These are phyloP conservation scores for Synanthedon andrenaeformis DNA, from an alignment of 2,888 invertebrate species.

Conservation along the genomic window DNA sequence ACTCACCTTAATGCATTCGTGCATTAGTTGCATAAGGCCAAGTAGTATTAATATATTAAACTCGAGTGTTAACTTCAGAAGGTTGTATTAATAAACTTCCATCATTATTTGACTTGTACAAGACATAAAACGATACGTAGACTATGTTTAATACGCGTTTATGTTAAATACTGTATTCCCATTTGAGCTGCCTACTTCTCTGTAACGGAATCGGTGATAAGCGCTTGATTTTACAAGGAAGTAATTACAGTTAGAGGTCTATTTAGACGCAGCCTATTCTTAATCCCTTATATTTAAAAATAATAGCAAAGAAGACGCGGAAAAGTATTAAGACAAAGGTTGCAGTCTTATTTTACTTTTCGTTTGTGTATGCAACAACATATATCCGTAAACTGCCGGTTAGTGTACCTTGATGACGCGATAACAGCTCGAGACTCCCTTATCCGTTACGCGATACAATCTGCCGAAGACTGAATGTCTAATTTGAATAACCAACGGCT, in stretches of 20 bases:
- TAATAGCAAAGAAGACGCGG: too few species aligned
- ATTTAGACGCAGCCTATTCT: too few species aligned
- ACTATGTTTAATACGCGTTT: conserved; percentile 21
- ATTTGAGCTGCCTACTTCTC: conserved; percentile 14
- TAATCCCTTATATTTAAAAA: too few species aligned
- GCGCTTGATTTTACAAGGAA: conserved; percentile 11
- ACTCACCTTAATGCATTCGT: conserved; percentile 16
- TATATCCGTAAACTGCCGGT: conserved; percentile 2
- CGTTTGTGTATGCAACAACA: not conserved
- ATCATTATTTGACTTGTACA: conserved; percentile 24
- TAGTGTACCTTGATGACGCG: conserved; percentile 37
- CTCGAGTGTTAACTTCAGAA: conserved; percentile 8
- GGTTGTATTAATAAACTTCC: conserved; percentile 22
- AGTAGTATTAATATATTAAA: not conserved
- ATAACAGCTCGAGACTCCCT: conserved; percentile 48
- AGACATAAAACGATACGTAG: conserved; percentile 7
- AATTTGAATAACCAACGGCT: conserved; percentile 48
- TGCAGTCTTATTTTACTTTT: too few species aligned
- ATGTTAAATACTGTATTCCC: conserved; percentile 19
- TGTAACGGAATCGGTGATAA: conserved; percentile 20
- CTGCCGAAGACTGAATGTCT: conserved; percentile 40
- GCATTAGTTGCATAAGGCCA: conserved; percentile 14
- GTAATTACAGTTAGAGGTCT: conserved; percentile 13
- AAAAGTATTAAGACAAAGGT: too few species aligned
- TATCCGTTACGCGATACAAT: conserved; percentile 57